Conservation (phyloP, 2,797 vertebrate genomes). For the Jordanella pulchra region DNA sequence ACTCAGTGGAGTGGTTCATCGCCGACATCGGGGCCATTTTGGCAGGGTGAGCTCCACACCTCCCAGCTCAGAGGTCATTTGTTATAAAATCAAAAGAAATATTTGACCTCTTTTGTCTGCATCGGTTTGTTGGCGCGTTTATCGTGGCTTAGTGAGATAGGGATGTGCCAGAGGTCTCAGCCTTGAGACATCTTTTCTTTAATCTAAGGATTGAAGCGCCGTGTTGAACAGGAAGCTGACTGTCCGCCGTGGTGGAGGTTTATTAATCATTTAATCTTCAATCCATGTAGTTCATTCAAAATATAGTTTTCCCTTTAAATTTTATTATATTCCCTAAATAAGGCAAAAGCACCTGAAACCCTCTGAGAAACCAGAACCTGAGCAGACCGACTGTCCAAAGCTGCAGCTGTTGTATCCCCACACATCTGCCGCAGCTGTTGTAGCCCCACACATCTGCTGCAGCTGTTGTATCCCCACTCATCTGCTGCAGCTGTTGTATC, state of each 20-base stretch:
- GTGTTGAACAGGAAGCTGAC: not conserved
- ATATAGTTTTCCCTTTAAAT: not conserved
- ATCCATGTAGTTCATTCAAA: too few species aligned
- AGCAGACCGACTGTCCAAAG: not conserved
- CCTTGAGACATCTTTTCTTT: not conserved
- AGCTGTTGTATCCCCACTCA: slow-evolving; percentile 21
- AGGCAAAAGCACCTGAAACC: not conserved
- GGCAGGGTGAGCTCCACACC: slow-evolving; percentile 85
- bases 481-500: too few species aligned
- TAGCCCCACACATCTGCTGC: too few species aligned
- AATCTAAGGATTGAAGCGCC: not conserved
- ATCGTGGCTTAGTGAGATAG: not conserved
- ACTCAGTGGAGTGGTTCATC: slow-evolving; percentile 90
- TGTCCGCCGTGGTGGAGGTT: not conserved
- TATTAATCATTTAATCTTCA: too few species aligned
- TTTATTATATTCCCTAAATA: not conserved
- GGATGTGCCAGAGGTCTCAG: not conserved
- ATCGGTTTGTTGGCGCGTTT: not conserved
- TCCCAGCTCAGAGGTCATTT: not conserved
- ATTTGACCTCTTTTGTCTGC: not conserved
- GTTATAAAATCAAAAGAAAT: rapidly evolving
- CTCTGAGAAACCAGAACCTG: not conserved
- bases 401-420: too few species aligned
- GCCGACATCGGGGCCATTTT: slow-evolving; percentile 88
- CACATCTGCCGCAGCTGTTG: too few species aligned